These are phyloP conservation scores for Peromyscus aztecus DNA, from an alignment of 2,797 vertebrate species.

Conservation along the genomic window DNA sequence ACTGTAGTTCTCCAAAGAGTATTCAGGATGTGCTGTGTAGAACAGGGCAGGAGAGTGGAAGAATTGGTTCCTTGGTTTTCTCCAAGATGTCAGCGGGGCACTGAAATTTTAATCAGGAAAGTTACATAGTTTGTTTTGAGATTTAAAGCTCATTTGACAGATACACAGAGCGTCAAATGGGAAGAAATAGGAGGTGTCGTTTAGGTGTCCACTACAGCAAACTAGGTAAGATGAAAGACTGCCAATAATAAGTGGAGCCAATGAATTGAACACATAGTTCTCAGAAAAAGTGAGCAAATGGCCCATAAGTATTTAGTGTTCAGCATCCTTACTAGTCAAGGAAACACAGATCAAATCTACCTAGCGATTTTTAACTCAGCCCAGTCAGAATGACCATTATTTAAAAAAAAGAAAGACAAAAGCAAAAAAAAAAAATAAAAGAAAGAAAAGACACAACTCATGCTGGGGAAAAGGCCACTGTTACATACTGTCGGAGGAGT, in stretches of 20 bases:
- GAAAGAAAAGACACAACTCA: neutral
- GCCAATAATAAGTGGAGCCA: neutral
- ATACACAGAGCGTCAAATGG: neutral
- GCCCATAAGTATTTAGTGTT: neutral
- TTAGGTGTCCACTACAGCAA: conserved; percentile 50
- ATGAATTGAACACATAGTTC: neutral
- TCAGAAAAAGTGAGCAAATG: neutral
- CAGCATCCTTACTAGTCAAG: neutral
- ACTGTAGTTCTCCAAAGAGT: neutral
- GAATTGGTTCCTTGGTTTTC: neutral
- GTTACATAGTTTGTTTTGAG: neutral
- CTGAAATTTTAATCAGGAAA: conserved; percentile 15
- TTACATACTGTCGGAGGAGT: neutral
- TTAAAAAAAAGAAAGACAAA: neutral
- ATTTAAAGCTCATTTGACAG: neutral
- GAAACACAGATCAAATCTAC: neutral
- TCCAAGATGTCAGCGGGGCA: neutral
- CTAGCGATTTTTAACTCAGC: neutral
- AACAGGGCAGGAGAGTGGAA: neutral
- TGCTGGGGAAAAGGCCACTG: neutral
- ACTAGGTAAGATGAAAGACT: neutral
- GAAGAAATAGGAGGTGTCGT: conserved; percentile 44
- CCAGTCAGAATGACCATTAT: neutral
- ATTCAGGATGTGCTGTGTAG: neutral
- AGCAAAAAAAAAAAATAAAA: neutral